These are phyloP conservation scores for Melinaea marsaeus DNA, from an alignment of 2,888 invertebrate species.

Conservation along the genomic window DNA sequence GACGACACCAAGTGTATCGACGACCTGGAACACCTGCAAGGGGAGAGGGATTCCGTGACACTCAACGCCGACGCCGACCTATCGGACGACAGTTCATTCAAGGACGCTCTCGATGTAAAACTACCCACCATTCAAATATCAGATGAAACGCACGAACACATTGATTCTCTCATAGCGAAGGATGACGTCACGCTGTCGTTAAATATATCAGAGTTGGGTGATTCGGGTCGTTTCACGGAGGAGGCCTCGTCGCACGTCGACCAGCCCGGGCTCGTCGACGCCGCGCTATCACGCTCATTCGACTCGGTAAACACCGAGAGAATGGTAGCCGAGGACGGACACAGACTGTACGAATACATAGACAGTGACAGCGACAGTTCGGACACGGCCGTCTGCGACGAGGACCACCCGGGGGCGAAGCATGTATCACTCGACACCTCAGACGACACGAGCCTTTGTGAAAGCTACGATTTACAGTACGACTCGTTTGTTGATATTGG, in stretches of 20 bases:
- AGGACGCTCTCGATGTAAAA: constrained; percentile 30
- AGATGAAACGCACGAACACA: constrained; percentile 42
- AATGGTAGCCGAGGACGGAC: constrained; percentile 32
- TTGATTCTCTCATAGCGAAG: constrained; percentile 42
- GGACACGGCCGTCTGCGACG: constrained; percentile 63
- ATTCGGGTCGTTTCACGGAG: constrained; percentile 68
- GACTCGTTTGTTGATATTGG: constrained; percentile 76
- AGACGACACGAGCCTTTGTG: constrained; percentile 52
- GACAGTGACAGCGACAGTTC: constrained; percentile 64
- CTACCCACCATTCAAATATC: constrained; percentile 35
- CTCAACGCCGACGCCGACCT: constrained; percentile 65
- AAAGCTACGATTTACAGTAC: constrained; percentile 68
- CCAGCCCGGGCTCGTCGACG: constrained; percentile 54
- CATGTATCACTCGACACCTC: constrained; percentile 37
- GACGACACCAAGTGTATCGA: constrained; percentile 71
- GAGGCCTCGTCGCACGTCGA: constrained; percentile 63
- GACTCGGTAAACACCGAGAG: constrained; percentile 55
- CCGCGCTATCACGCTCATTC: constrained; percentile 61
- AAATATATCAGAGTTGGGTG: constrained; percentile 59
- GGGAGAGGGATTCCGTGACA: constrained; percentile 58
- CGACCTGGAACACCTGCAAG: constrained; percentile 58
- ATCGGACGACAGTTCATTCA: constrained; percentile 60
- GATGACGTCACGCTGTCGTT: constrained; percentile 55
- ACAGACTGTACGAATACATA: constrained; percentile 57
- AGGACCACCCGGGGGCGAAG: constrained; percentile 38